A percentile compares a stretch with the other conserved stretches of the same genome.
These are phyloP conservation scores for Argopecten irradians DNA, from an alignment of 1,140 invertebrate genomes.

Conservation along the genomic window DNA sequence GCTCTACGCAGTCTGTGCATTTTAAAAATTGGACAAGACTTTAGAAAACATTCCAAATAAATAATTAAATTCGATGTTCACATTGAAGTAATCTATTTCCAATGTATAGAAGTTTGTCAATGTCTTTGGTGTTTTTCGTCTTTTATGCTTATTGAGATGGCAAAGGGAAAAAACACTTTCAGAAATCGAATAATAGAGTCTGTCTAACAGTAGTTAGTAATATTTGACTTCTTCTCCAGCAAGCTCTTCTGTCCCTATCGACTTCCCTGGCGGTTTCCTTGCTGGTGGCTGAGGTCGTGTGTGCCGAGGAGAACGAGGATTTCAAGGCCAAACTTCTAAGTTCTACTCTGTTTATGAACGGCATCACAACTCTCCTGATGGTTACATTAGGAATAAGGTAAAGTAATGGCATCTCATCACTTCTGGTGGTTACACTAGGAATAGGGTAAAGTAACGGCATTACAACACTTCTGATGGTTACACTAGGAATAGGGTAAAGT, in stretches of 20 bases:
- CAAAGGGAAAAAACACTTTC: too few relatives aligned
- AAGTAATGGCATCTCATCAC: background rate
- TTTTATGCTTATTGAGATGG: too few relatives aligned
- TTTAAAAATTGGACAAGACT: too few relatives aligned
- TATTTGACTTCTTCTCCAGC: too few relatives aligned
- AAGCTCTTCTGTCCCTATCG: slow-evolving; percentile 56
- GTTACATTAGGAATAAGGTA: slow-evolving; percentile 52
- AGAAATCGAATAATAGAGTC: too few relatives aligned
- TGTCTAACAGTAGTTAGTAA: too few relatives aligned
- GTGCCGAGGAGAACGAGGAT: slow-evolving; percentile 54
- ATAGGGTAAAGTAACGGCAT: background rate
- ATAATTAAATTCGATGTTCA: too few relatives aligned
- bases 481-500: background rate
- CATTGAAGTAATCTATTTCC: too few relatives aligned
- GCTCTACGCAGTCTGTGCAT: too few relatives aligned
- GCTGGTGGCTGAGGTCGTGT: slow-evolving; percentile 57
- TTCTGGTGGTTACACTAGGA: background rate
- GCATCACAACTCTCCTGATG: slow-evolving; percentile 61
- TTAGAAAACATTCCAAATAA: too few relatives aligned
- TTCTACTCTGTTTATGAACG: slow-evolving; percentile 61
- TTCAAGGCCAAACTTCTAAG: slow-evolving; percentile 59
- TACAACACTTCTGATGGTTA: background rate
- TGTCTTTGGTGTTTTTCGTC: too few relatives aligned
- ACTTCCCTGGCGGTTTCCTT: slow-evolving; percentile 51
- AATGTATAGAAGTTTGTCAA: too few relatives aligned